Percentiles rank a stretch among this genome's conserved stretches.
phyloP scores from a whole-genome alignment of 2,113 vertebrate species.

The Brachyhypopomus occidentalis region DNA sequence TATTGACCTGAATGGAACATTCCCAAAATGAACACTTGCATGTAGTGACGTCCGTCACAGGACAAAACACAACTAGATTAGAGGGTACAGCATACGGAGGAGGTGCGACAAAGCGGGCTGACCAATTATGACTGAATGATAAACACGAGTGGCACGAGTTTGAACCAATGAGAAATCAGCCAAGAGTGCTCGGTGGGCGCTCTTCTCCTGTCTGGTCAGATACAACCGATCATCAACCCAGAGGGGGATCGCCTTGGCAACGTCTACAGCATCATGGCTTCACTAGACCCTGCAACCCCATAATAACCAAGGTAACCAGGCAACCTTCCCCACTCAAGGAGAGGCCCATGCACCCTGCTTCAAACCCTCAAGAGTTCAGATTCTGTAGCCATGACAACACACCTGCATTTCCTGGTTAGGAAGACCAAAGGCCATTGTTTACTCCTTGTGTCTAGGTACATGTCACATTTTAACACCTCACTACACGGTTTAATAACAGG shows the following conservation, averaged over 20 bases:
- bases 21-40: slow-evolving; percentile 22
- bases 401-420: neutral
- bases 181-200: slow-evolving; percentile 51
- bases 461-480: slow-evolving; percentile 45
- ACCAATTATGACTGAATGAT: neutral
- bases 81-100: neutral
- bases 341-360: slow-evolving; percentile 38
- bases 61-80: neutral
- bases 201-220: slow-evolving; percentile 66
- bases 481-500: slow-evolving; percentile 34
- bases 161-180: slow-evolving; percentile 48
- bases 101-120: neutral
- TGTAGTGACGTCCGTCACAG: slow-evolving; percentile 10
- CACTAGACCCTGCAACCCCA: slow-evolving; percentile 3
- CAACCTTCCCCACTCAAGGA: slow-evolving; percentile 30
- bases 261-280: slow-evolving; percentile 21
- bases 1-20: slow-evolving; percentile 13
- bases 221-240: slow-evolving; percentile 66
- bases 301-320: slow-evolving; percentile 21
- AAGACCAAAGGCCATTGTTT: slow-evolving; percentile 27
- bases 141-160: neutral
- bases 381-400: slow-evolving; percentile 24
- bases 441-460: slow-evolving; percentile 18
- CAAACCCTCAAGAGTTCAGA: slow-evolving; percentile 40
- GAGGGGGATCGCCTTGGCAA: slow-evolving; percentile 48